A percentile compares a stretch with the other conserved stretches of the same genome.
phyloP scores from a whole-genome alignment of 1,140 invertebrate genomes.

The Saccostrea glomerata region DNA sequence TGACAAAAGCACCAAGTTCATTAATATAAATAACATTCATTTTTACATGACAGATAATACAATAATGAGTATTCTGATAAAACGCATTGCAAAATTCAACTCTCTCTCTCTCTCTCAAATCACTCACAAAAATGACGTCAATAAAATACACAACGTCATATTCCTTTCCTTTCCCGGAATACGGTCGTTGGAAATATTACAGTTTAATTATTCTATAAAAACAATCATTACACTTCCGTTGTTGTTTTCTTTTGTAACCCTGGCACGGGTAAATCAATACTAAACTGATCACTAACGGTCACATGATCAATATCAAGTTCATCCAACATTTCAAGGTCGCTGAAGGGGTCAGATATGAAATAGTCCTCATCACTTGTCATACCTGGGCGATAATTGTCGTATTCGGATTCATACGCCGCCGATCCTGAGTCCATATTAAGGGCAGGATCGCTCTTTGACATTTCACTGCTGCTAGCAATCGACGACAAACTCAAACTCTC shows the following conservation, averaged over 20 bases:
- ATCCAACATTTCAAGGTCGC: constrained; percentile 80
- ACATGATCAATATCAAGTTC: constrained; percentile 87
- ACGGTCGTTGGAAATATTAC: background rate
- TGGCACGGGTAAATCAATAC: constrained; percentile 72
- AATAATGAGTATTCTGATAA: background rate
- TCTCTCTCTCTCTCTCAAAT: constrained; percentile 21
- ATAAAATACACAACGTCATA: background rate
- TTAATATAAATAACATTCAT: background rate
- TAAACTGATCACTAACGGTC: constrained; percentile 75
- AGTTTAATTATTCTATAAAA: background rate
- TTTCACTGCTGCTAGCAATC: constrained; percentile 75
- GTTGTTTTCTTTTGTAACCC: constrained; percentile 68
- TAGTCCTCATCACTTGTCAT: constrained; percentile 77
- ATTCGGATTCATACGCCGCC: constrained; percentile 88
- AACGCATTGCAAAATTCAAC: background rate
- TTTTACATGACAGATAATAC: background rate
- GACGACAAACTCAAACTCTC: constrained; percentile 76
- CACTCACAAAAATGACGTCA: background rate
- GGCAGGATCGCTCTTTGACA: constrained; percentile 75
- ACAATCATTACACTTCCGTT: background rate
- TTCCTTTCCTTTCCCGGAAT: background rate
- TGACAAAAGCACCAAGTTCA: background rate
- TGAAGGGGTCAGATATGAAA: constrained; percentile 77
- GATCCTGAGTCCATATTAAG: constrained; percentile 75
- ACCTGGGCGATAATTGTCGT: constrained; percentile 83